These are phyloP conservation scores for Todus mexicanus DNA, from an alignment of 2,797 vertebrate species.

Conservation along the genomic window DNA sequence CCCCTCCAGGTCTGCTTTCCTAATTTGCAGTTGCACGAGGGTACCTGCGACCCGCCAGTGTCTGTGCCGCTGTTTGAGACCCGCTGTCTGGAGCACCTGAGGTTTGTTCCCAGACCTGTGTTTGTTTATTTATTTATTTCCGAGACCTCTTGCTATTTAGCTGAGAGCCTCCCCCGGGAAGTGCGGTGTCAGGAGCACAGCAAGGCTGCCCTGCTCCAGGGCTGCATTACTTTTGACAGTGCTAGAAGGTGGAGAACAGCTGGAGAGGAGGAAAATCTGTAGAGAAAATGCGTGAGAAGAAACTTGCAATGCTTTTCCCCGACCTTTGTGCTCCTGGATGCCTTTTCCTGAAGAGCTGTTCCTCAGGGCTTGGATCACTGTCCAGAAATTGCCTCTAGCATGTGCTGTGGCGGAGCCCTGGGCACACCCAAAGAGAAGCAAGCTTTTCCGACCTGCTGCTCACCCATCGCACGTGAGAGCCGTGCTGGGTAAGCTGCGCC, in stretches of 20 bases:
- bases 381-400: background rate
- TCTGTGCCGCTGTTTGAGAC: background rate
- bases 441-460: background rate
- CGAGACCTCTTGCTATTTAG: background rate
- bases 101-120: background rate
- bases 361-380: background rate
- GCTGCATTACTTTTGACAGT: background rate
- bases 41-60: background rate
- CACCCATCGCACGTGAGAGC: background rate
- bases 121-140: too few relatives aligned
- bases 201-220: background rate
- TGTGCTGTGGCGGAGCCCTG: background rate
- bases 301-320: background rate
- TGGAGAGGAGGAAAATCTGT: background rate
- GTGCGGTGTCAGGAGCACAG: background rate
- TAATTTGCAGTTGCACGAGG: background rate
- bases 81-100: background rate
- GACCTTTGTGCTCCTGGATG: background rate
- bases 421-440: rapidly evolving
- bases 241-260: background rate
- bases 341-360: background rate
- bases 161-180: background rate
- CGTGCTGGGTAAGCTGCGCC: background rate
- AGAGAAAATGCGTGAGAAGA: background rate
- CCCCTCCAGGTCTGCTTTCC: background rate